phyloP scores from a whole-genome alignment of 2,113 vertebrate species.

The Anser cygnoides region DNA sequence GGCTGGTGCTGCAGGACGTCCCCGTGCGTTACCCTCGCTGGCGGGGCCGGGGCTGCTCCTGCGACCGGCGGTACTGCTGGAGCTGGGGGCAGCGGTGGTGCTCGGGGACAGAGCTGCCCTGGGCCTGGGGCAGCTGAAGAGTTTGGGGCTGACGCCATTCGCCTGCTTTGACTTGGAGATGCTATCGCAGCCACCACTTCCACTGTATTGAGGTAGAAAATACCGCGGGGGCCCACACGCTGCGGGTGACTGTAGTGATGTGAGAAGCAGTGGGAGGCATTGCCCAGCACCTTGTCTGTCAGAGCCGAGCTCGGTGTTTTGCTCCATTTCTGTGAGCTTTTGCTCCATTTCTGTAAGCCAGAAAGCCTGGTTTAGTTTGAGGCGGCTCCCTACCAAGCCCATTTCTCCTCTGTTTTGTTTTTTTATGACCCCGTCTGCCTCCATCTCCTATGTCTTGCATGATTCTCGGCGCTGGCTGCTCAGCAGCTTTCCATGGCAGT shows the following conservation, averaged over 20 bases:
- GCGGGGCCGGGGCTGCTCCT: rapidly evolving
- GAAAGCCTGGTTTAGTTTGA: background rate
- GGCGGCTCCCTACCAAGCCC: background rate
- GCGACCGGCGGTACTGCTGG: background rate
- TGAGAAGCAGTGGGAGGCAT: background rate
- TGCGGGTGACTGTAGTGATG: background rate
- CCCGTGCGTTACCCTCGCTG: rapidly evolving
- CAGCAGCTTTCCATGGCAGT: background rate
- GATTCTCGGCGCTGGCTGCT: background rate
- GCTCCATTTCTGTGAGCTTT: background rate
- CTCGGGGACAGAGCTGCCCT: background rate
- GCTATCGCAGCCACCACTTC: background rate
- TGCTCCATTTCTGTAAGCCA: background rate
- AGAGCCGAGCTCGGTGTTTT: background rate
- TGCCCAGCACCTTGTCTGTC: background rate
- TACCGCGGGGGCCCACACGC: too few relatives aligned
- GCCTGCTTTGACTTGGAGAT: background rate
- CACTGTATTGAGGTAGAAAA: background rate
- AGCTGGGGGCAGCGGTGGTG: background rate
- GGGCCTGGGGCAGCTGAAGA: background rate
- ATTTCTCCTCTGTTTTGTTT: background rate
- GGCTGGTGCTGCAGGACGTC: background rate
- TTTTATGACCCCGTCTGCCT: background rate
- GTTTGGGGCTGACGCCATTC: background rate
- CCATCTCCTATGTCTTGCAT: background rate